These are phyloP conservation scores for Chrysogorgia sp. DNA, from an alignment of 92 coral and sea anemone genomes.

Conservation along the genomic window DNA sequence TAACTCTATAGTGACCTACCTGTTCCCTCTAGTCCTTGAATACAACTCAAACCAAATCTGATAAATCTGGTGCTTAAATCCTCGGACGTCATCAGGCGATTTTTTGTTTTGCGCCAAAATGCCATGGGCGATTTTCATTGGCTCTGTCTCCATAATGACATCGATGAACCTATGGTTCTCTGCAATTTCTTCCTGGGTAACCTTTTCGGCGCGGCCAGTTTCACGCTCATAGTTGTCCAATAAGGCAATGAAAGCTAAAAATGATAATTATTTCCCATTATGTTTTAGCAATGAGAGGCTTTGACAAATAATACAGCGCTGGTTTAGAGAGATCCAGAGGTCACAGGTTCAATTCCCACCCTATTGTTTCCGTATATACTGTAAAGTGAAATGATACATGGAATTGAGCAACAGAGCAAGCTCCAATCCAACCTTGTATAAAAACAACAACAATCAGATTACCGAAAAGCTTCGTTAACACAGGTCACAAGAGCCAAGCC, in stretches of 20 bases:
- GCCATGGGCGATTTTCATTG: constrained; percentile 85
- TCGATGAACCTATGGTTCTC: constrained; percentile 93
- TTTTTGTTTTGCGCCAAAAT: constrained; percentile 68
- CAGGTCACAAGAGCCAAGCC: too few species aligned
- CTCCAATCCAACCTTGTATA: too few species aligned
- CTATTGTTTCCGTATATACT: too few species aligned
- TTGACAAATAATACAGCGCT: not conserved
- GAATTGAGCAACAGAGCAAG: too few species aligned
- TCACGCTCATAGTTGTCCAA: constrained; percentile 93
- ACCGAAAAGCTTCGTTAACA: too few species aligned
- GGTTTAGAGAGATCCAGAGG: too few species aligned
- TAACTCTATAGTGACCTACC: constrained; percentile 33
- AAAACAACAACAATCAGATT: too few species aligned
- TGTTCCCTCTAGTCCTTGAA: constrained; percentile 77
- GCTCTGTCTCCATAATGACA: constrained; percentile 84
- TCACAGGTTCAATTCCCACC: too few species aligned
- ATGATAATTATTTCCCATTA: not conserved
- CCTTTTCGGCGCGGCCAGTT: constrained; percentile 82
- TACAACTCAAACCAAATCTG: constrained; percentile 90
- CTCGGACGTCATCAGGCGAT: constrained; percentile 61
- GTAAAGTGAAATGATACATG: too few species aligned
- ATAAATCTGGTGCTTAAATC: constrained; percentile 74
- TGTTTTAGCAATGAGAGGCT: not conserved
- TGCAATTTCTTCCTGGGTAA: constrained; percentile 75
- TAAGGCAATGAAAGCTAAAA: constrained; percentile 81